Conservation (phyloP, 1,140 invertebrate genomes). For the Drosophila melanogaster region Release_6_plus_ISO1_MT NT_037436.4:1037501-1038000, state of each 20-base stretch:
- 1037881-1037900: neutral
- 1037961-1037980: neutral
- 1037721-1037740: slow-evolving; percentile 79
- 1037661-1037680: slow-evolving; percentile 48
- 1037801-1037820: slow-evolving; percentile 63
- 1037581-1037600: slow-evolving; percentile 10
- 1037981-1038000: neutral
- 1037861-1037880: slow-evolving; percentile 24
- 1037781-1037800: slow-evolving; percentile 53
- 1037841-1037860: slow-evolving; percentile 20
- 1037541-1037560: slow-evolving; percentile 43
- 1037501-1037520: slow-evolving; percentile 40
- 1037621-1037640: slow-evolving; percentile 51
- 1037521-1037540: slow-evolving; percentile 43
- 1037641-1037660: slow-evolving; percentile 60
- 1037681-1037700: slow-evolving; percentile 82
- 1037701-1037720: slow-evolving; percentile 70
- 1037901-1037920: slow-evolving; percentile 9
- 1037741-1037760: slow-evolving; percentile 66
- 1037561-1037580: neutral
- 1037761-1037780: slow-evolving; percentile 60
- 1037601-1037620: too few species aligned
- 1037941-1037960: neutral
- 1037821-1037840: neutral
- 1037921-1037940: neutral